Evolutionary conservation across 2,113 vertebrate genomes (phyloP).

Genomic region (Excalfactoria chinensis): DNA sequence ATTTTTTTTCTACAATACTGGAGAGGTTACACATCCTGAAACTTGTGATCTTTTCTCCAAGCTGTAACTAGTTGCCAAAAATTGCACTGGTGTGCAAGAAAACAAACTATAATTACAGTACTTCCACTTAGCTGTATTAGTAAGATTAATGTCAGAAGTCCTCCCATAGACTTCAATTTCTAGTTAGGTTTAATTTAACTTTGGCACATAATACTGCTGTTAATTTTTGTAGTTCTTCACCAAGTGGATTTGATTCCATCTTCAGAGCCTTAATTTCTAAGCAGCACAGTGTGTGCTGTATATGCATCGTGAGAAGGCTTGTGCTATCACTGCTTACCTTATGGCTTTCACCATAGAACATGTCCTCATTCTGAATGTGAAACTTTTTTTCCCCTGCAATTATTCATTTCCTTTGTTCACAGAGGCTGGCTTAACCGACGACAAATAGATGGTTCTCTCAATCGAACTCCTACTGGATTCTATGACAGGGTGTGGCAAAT

Average conservation of each 20-base stretch:
- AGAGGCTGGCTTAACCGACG: constrained; percentile 93
- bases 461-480: constrained; percentile 91
- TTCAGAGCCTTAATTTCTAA: not conserved
- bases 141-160: not conserved
- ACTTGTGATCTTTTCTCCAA: not conserved
- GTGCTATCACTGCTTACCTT: not conserved
- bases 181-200: not conserved
- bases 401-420: not conserved
- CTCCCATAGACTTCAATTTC: not conserved
- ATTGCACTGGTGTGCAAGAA: not conserved
- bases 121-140: not conserved
- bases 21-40: not conserved
- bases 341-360: not conserved
- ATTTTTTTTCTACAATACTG: not conserved
- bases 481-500: constrained; percentile 98
- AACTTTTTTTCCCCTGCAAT: not conserved
- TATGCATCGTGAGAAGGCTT: not conserved
- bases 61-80: not conserved
- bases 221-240: not conserved
- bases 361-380: not conserved
- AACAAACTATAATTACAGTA: not conserved
- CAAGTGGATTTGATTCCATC: not conserved
- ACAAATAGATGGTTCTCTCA: constrained; percentile 94
- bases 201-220: not conserved
- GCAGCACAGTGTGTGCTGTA: not conserved